Conservation (phyloP, 2,888 invertebrate genomes). For the Meandrusa payeni region DNA sequence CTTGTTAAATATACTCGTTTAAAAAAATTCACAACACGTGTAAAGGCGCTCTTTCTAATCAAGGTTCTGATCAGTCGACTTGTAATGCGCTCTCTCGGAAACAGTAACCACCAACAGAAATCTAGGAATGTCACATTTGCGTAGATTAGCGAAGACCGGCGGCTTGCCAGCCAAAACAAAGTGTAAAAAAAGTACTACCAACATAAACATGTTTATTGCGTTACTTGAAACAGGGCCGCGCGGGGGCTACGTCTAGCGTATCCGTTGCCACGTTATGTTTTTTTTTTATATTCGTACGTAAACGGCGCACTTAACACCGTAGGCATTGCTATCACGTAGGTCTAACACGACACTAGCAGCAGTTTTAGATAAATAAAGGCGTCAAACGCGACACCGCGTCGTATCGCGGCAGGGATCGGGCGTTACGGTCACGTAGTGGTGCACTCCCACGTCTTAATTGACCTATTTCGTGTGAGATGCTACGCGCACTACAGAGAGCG, state of each 20-base stretch:
- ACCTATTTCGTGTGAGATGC: conserved; percentile 77
- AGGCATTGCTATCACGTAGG: conserved; percentile 31
- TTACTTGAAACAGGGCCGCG: conserved; percentile 7
- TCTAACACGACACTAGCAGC: conserved; percentile 44
- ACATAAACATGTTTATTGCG: conserved; percentile 5
- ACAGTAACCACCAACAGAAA: too few species aligned
- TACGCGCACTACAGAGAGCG: conserved; percentile 46
- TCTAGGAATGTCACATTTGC: neutral
- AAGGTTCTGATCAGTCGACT: too few species aligned
- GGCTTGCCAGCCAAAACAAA: conserved; percentile 1
- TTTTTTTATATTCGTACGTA: too few species aligned
- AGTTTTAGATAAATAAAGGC: conserved; percentile 57
- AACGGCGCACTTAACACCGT: conserved; percentile 22
- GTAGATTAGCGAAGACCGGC: conserved; percentile 3
- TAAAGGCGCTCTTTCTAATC: too few species aligned
- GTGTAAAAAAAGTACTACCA: neutral
- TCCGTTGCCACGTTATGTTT: conserved; percentile 5
- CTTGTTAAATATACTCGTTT: too few species aligned
- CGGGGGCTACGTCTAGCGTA: conserved; percentile 16
- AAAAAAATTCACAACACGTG: too few species aligned
- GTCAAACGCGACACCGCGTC: conserved; percentile 66
- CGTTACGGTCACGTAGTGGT: conserved; percentile 74
- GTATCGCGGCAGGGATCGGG: conserved; percentile 59
- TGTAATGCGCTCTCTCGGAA: too few species aligned
- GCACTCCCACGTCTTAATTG: conserved; percentile 80